Base-by-base conservation (phyloP, 2,888 invertebrate species). In the Dicycla oo region DNA sequence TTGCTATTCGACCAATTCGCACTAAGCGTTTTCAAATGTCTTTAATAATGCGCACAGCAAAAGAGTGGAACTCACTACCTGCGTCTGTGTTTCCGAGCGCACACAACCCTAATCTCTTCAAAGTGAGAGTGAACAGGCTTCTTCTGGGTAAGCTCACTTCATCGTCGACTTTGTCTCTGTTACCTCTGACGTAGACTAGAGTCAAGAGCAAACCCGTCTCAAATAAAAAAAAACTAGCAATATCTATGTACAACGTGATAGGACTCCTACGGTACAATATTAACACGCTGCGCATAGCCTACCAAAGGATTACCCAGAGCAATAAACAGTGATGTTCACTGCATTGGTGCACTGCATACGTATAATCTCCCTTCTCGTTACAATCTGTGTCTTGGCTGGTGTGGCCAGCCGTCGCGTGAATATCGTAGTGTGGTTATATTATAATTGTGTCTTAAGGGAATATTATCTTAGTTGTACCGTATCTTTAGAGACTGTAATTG, bases 301-400 rank as follows among this genome's bases (percentile, higher is more conserved):
- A 49, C 49, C 47, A 47, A 11, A 53, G 79, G 82, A 78, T 78
- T 82, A 78, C 30, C 23, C 54, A 58, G 49, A 11, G 54, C 79
- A 78, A 78, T 82, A 82, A 78, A 78, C 78, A 82, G 70, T 45
- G 30, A 63, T 78, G 72, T 78, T 70, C 53, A 34, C 81, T 23
- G 65, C 79, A 82, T 63, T 82, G 72, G 64, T 43, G 79, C 66
- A 74, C 47, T 80, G 80, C 79, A 78, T 83, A n/a, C n/a, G n/a
- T n/a, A 69, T 79, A 82, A 79, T 80, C 80, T 73, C 62, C 60
- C 18, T 47, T 43, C 80, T 67, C 51, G 68, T 74, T 69, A 69
- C 51, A 82, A 71, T 82, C 79, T 66, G 74, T 83, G 64, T 80
- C 79, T 80, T 79, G 51, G 69, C 62, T 54, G n/a, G 45, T 68